Conservation (phyloP, 2,888 invertebrate species). For the Dichetophora obliterata region DNA sequence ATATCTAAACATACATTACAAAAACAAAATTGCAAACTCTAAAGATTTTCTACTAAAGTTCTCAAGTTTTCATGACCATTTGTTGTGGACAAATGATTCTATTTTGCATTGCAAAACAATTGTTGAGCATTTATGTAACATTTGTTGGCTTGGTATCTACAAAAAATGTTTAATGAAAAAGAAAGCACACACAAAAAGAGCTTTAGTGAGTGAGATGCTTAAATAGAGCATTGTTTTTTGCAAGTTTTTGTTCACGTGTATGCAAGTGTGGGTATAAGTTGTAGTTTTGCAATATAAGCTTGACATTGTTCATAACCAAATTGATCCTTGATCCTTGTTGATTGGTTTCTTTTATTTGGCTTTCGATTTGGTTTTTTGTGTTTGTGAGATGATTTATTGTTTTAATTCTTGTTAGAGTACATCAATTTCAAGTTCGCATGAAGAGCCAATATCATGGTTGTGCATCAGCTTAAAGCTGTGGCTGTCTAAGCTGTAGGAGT, state of each 20-base stretch:
- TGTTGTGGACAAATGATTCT: no score
- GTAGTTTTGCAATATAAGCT: neutral
- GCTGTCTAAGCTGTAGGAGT: neutral
- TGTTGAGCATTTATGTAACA: neutral
- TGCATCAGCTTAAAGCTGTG: neutral
- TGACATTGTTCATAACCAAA: neutral
- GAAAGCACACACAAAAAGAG: neutral
- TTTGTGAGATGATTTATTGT: neutral
- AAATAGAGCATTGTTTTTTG: no score
- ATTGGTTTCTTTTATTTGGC: constrained; percentile 1
- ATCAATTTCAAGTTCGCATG: constrained; percentile 19
- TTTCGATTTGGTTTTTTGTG: neutral
- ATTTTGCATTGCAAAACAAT: no score
- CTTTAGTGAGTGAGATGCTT: neutral
- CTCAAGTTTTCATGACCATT: no score
- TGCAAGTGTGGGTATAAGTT: neutral
- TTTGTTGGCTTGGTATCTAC: neutral
- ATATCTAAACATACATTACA: no score
- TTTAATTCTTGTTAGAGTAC: neutral
- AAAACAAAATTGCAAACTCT: no score
- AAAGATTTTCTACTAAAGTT: no score
- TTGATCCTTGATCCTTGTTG: constrained; percentile 7
- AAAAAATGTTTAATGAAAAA: neutral
- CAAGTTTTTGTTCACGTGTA: neutral
- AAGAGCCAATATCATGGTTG: no score